These are phyloP conservation scores for Brachypodius melanocephalos DNA, from an alignment of 2,113 vertebrate species.

Conservation along the genomic window DNA sequence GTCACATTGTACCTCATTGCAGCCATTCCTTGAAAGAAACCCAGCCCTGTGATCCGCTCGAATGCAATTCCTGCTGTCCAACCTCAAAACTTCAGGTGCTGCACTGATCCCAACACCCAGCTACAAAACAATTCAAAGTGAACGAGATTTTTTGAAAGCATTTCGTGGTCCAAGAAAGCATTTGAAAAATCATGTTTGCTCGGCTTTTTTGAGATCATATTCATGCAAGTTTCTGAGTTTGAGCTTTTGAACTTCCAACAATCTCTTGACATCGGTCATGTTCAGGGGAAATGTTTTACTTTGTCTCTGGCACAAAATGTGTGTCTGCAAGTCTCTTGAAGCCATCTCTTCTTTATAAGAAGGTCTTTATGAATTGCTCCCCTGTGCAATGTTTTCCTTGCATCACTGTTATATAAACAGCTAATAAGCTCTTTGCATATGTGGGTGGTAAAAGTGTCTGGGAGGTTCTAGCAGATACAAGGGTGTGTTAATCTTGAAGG, in stretches of 20 bases:
- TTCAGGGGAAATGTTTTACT: background rate
- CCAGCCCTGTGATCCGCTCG: accelerated
- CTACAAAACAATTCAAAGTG: background rate
- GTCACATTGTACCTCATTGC: background rate
- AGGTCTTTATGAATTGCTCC: background rate
- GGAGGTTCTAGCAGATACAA: background rate
- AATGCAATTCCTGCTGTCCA: background rate
- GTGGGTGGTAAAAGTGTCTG: background rate
- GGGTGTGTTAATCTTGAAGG: background rate
- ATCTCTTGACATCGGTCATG: background rate
- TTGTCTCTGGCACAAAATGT: background rate
- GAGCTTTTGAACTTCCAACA: background rate
- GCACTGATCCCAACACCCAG: background rate
- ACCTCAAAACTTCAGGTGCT: background rate
- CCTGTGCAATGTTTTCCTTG: background rate
- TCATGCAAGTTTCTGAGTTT: background rate
- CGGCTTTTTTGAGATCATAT: background rate
- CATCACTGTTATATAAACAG: background rate
- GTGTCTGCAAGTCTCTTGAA: background rate
- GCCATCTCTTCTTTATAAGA: background rate
- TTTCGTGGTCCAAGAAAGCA: background rate
- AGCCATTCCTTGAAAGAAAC: background rate
- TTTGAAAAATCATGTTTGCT: background rate
- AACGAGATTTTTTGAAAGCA: background rate
- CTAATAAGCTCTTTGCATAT: background rate